Evolutionary conservation across 2,888 invertebrate species (phyloP), one percentile per base, ranked within the genome.

Genomic region (Caenorhabditis sp.): DNA sequence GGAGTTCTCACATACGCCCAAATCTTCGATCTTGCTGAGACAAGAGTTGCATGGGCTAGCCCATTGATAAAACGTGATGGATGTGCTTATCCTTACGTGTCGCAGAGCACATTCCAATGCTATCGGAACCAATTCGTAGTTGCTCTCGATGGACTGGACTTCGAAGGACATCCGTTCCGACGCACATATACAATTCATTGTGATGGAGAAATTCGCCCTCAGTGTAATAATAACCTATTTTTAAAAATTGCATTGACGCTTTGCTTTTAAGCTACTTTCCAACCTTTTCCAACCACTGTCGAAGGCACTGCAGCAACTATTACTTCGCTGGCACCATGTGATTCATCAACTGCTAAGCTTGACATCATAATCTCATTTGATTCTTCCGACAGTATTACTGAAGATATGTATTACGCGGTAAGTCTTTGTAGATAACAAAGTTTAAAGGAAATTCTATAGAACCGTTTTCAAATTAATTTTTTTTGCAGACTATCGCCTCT

Each of bases 81-180:
- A 17, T 84, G 84, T 68, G 61, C 78, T n/a, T 84, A 80, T 39
- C 48, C 63, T 11, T 84, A 76, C 63, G 65, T 83, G 26, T 75
- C 82, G 8, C 26, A 58, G 22, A 50, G 79, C n/a, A 71, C 74
- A 0, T 84, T 83, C 80, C 37, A 55, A 35, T 84, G 84, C 50
- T 55, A 73, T 27, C 41, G 68, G 5, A 71, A 75, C 11, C 71
- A 75, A 20, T 80, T 80, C 78, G 61, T 78, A 2, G 62, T 84
- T 13, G 71, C 80, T 20, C 46, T 84, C 3, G 83, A 83, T 58
- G 84, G 83, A 15, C 53, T 80, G 17, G 84, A 84, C 41, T 63
- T 41, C n/a, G 65, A 72, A 35, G 83, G 83, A n/a, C 79, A 84
- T 59, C 83, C 83, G 1, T 84, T 81, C 80, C 65, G 84, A 32